Conservation (phyloP, 2,888 invertebrate species). For the Lathronympha strigana region DNA sequence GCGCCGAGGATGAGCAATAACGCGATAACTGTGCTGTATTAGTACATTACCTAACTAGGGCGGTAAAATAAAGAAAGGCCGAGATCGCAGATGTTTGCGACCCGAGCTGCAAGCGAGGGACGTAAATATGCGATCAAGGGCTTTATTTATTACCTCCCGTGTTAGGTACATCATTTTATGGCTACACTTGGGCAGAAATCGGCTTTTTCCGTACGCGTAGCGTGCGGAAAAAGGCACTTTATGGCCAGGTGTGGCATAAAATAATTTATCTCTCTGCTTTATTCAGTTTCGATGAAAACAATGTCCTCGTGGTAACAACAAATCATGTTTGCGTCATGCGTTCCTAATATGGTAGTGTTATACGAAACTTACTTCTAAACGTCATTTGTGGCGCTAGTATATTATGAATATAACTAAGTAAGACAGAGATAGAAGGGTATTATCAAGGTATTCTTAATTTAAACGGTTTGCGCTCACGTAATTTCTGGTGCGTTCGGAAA, state of each 20-base stretch:
- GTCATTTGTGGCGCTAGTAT: constrained; percentile 22
- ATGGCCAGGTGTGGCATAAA: too few relatives aligned
- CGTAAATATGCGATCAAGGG: too few relatives aligned
- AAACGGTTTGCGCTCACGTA: constrained; percentile 4
- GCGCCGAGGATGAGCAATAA: constrained; percentile 51
- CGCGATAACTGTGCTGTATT: constrained; percentile 33
- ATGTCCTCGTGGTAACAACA: constrained; percentile 25
- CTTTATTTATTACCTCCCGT: too few relatives aligned
- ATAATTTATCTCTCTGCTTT: constrained; percentile 23
- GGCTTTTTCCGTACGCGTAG: too few relatives aligned
- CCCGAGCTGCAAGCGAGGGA: too few relatives aligned
- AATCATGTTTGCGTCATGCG: constrained; percentile 19
- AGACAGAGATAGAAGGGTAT: constrained; percentile 6
- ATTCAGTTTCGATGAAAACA: constrained; percentile 27
- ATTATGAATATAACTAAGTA: neutral
- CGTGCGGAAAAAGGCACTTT: too few relatives aligned
- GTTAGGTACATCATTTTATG: too few relatives aligned
- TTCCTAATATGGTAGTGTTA: constrained; percentile 9
- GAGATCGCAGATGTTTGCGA: too few relatives aligned
- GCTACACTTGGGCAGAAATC: too few relatives aligned
- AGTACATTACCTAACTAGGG: too few relatives aligned
- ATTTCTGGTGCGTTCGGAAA: constrained; percentile 24
- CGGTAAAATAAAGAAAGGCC: too few relatives aligned
- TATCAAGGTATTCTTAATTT: neutral
- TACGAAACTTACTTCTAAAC: neutral